A percentile compares a stretch with the other conserved stretches of the same genome.
Conservation (phyloP, 2,888 invertebrate species). For the Tupiocoris notatus region DNA sequence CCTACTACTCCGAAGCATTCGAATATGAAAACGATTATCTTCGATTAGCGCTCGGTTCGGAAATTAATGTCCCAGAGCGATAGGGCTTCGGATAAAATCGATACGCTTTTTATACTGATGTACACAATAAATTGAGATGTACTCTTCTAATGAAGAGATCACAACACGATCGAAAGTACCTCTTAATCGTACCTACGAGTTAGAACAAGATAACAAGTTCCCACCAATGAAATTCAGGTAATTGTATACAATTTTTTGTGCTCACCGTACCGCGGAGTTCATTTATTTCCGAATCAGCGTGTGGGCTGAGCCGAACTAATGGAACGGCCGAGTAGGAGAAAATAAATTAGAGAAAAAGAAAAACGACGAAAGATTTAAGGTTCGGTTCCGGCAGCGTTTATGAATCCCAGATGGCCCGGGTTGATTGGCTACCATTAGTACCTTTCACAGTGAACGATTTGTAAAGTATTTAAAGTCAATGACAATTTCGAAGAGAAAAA, state of each 20-base stretch:
- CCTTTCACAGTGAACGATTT: background rate
- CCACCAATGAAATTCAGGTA: background rate
- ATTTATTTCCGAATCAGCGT: background rate
- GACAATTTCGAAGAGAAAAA: no score
- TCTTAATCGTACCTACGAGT: no score
- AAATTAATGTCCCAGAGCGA: no score
- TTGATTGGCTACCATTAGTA: background rate
- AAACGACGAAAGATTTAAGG: background rate
- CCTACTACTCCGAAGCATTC: no score
- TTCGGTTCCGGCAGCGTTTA: background rate
- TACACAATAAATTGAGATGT: no score
- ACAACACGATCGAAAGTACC: no score
- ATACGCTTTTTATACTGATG: no score
- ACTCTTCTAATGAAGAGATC: no score
- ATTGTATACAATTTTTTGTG: background rate
- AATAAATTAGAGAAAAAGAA: background rate
- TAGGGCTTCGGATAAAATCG: no score
- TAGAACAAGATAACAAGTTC: background rate
- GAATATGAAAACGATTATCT: no score
- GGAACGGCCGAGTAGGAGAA: background rate
- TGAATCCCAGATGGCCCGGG: background rate
- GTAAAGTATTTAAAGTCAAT: background rate
- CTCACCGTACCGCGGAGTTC: background rate
- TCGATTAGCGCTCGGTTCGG: no score
- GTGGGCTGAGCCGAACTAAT: background rate